Base-by-base conservation (phyloP, 2,888 invertebrate species). In the Nomada ferruginata region DNA sequence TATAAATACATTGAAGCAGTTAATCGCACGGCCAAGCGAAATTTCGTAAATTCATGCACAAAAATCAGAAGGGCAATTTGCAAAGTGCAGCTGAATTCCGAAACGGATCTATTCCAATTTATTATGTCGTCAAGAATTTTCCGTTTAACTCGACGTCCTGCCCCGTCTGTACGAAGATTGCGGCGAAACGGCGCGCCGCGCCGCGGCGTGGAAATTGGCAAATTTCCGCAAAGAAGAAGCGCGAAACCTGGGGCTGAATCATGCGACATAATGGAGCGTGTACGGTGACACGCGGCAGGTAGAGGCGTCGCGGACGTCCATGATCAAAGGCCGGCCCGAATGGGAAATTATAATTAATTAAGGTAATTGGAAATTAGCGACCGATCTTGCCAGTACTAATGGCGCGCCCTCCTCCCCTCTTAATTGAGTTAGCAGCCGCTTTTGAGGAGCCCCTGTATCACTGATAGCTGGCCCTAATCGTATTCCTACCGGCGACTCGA, bases 391-490 rank as follows among this genome's bases (percentile, higher is more conserved):
- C 87, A 87, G 90, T 90, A 90, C 90, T 91, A 91, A 91, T 91
- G 89, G 90, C 88, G 88, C 82, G 70, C 89, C 90, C 89, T 90
- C 84, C 91, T 89, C 88, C 87, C 86, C 90, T 90, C 88, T 91
- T 92, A 92, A 93, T 91, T 89, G 87, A 85, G 91, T 93, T 92
- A 92, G 86, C 89, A 89, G 91, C 90, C 93, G 92, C 93, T 93
- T 93, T 93, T 93, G 93, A 93, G 93, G 88, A 92, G 92, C 89
- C 92, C 88, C 91, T 90, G 92, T 92, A 92, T 92, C 92, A 89
- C 92, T 91, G 91, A 91, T 91, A 91, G 92, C 90, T 86, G 83
- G 89, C 91, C 91, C 91, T 92, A 92, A 93, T 93, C 91, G 92
- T 89, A 93, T 93, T 93, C 91, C 92, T 92, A 89, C 85, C 59